Evolutionary conservation across 2,888 invertebrate species (phyloP), one percentile per base, ranked within the genome.

Genomic region (Sarcophaga carnaria): DNA sequence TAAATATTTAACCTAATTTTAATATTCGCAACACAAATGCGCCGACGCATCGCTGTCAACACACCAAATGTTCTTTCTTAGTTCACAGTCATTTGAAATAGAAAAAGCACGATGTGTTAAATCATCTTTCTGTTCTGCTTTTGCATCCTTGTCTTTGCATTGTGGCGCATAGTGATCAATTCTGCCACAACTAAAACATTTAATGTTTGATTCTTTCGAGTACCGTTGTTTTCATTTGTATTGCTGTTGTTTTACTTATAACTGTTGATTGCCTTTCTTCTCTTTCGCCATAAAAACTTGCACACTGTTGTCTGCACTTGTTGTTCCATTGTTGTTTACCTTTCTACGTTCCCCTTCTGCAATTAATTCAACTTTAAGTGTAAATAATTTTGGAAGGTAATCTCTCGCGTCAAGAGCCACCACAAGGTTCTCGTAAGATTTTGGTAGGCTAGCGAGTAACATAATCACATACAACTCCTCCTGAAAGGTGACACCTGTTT

Each of bases 81-180:
- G 14, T 74, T 25, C 70, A 49, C 11, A 63, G 49, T 11, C 62
- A 20, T 20, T 20, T 20, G 20, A 20, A 20, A 20, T 20, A 20
- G 20, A 20, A 20, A 20, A 20, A 20, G 20, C 20, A 20, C 20
- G 20, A 20, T 20, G 20, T 20, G 20, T 20, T 20, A 0, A 20
- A 20, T 20, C 20, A 20, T 20, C 20, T 20, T 20, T 20, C 20
- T 20, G 20, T 60, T 71, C 20, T 20, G 20, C 20, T 20, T 20
- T 20, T 20, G 20, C 20, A 20, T 20, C 20, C 20, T 20, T 20
- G 20, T 70, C 64, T 72, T 59, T 82, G 54, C 88, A 88, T 20
- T 88, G 81, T 2, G 80, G 45, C n/a, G 82, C 82, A 20, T 77
- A 86, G 25, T 88, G 82, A 8, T 84, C 86, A 45, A 17, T 70